These are phyloP conservation scores for Sus scrofa DNA, from an alignment of 2,113 vertebrate species.

Conservation along the genomic window DNA sequence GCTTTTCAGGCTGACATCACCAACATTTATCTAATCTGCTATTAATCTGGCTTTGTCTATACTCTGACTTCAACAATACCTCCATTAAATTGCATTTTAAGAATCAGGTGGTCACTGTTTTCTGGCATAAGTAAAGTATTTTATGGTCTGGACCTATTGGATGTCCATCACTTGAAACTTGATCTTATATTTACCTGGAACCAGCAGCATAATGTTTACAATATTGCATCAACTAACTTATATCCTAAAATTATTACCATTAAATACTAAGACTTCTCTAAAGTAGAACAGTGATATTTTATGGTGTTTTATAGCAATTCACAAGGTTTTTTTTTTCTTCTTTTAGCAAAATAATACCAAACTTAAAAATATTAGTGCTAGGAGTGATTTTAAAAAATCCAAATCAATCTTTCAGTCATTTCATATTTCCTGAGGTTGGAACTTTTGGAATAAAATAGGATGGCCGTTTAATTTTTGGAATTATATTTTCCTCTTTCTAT, in stretches of 20 bases:
- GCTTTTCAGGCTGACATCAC: slow-evolving; percentile 42
- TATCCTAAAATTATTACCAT: background rate
- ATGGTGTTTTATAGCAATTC: background rate
- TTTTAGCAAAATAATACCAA: background rate
- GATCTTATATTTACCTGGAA: background rate
- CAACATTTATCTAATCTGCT: slow-evolving; percentile 47
- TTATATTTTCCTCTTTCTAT: slow-evolving; percentile 21
- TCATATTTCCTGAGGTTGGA: slow-evolving; percentile 6
- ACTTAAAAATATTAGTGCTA: slow-evolving; percentile 19
- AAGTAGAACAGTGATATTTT: background rate
- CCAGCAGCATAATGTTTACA: slow-evolving; percentile 15
- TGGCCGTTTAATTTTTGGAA: background rate
- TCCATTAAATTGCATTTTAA: slow-evolving; percentile 37
- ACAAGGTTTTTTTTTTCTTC: background rate
- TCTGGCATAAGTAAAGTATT: background rate
- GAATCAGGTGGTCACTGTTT: slow-evolving; percentile 39
- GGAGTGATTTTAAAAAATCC: slow-evolving; percentile 7
- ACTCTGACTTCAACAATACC: slow-evolving; percentile 21
- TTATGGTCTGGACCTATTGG: slow-evolving; percentile 4
- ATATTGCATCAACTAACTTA: background rate
- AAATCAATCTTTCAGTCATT: background rate
- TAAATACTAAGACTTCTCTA: slow-evolving; percentile 42
- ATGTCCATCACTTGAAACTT: background rate
- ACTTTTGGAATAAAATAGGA: background rate
- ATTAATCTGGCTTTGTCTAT: slow-evolving; percentile 41